Conservation (phyloP, 1,140 invertebrate species). For the Drosophila trapezifrons region DNA sequence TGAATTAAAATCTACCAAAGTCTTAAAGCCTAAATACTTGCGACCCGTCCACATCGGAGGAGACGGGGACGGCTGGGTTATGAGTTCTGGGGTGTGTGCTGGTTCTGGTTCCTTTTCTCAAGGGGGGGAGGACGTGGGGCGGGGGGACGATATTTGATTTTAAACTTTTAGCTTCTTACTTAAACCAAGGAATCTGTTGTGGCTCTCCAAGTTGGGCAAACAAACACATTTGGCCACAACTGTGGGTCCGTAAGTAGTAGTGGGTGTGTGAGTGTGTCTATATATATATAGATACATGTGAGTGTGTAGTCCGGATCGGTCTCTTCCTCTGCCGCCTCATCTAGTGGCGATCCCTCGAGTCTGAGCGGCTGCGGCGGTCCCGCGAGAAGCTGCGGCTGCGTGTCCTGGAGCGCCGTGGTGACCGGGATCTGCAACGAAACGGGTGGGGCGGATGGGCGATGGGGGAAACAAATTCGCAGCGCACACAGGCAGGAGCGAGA, state of each 20-base stretch:
- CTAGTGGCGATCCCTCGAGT: slow-evolving; percentile 85
- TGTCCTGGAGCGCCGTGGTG: slow-evolving; percentile 85
- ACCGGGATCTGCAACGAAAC: slow-evolving; percentile 85
- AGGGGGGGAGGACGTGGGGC: too few species aligned
- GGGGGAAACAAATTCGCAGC: slow-evolving; percentile 16
- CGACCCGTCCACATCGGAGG: slow-evolving; percentile 41
- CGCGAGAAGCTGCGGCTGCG: slow-evolving; percentile 85
- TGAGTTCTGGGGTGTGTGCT: slow-evolving; percentile 15
- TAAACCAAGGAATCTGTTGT: slow-evolving; percentile 37
- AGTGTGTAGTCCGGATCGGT: slow-evolving; percentile 17
- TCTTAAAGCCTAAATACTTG: slow-evolving; percentile 55
- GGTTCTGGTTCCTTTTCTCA: not conserved
- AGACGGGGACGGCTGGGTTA: slow-evolving; percentile 34
- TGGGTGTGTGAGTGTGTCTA: slow-evolving; percentile 13
- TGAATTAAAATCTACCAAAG: slow-evolving; percentile 50
- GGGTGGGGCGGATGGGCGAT: slow-evolving; percentile 19
- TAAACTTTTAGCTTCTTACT: slow-evolving; percentile 10
- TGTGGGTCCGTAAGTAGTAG: slow-evolving; percentile 11
- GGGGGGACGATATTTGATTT: slow-evolving; percentile 5
- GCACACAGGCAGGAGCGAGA: slow-evolving; percentile 24
- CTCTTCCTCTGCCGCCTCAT: slow-evolving; percentile 12
- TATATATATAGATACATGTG: slow-evolving; percentile 24
- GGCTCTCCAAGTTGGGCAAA: not conserved
- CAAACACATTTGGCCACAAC: slow-evolving; percentile 19
- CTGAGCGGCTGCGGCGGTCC: slow-evolving; percentile 85